These are phyloP conservation scores for Atlantisia rogersi DNA, from an alignment of 2,113 vertebrate species.

Conservation along the genomic window DNA sequence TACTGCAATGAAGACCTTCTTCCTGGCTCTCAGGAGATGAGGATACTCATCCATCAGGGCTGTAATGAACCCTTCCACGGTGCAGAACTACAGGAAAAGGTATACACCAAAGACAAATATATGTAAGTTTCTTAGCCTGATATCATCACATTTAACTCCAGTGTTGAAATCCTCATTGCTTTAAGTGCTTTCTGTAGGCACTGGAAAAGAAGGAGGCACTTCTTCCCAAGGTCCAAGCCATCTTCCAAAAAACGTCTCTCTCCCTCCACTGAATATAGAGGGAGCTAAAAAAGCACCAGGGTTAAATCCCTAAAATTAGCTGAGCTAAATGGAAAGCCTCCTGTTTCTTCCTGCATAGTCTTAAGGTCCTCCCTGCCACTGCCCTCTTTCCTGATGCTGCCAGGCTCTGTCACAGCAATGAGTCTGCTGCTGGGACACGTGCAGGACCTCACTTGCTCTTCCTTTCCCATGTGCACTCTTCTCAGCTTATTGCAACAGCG, in stretches of 20 bases:
- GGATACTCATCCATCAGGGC: constrained; percentile 91
- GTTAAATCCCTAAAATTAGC: not conserved
- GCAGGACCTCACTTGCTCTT: not conserved
- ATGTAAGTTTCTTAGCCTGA: not conserved
- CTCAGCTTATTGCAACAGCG: not conserved
- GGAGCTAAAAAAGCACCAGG: not conserved
- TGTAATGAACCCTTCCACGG: constrained; percentile 91
- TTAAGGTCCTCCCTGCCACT: not conserved
- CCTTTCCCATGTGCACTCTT: not conserved
- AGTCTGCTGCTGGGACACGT: not conserved
- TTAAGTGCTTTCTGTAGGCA: not conserved
- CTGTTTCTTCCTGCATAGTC: not conserved
- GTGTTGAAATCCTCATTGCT: not conserved
- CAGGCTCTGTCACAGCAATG: not conserved
- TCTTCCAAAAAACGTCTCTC: not conserved
- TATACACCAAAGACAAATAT: not conserved
- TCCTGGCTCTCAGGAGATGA: constrained; percentile 82
- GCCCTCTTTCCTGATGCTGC: fast-evolving
- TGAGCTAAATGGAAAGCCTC: not conserved
- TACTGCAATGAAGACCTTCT: constrained; percentile 87
- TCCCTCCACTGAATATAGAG: not conserved
- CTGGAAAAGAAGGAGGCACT: not conserved
- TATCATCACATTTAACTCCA: not conserved
- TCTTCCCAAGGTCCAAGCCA: not conserved
- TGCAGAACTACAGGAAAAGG: constrained; percentile 82